Percentiles rank a stretch among this genome's conserved stretches.
phyloP scores from a whole-genome alignment of 2,797 vertebrate genomes.

The Poecilia wingei region DNA sequence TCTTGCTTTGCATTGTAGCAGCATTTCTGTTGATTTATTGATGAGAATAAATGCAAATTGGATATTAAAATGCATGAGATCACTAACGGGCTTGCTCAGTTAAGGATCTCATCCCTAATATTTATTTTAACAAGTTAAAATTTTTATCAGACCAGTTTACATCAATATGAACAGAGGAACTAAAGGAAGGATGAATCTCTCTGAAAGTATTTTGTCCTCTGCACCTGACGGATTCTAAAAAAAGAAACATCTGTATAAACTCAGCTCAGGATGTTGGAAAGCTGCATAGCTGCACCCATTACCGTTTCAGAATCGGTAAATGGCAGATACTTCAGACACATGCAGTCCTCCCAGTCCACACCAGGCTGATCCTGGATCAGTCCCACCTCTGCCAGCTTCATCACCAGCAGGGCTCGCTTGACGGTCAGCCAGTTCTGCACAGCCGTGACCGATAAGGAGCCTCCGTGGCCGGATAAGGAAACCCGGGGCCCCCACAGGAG shows the following conservation, averaged over 20 bases:
- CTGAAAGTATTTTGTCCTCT: background rate
- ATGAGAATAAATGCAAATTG: background rate
- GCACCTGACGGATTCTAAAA: background rate
- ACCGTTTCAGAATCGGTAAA: slow-evolving; percentile 68
- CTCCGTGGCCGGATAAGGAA: slow-evolving; percentile 57
- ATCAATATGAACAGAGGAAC: background rate
- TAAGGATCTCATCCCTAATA: background rate
- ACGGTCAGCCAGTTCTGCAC: slow-evolving; percentile 79
- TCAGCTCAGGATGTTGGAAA: slow-evolving; percentile 43
- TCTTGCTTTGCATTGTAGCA: background rate
- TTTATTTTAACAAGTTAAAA: background rate
- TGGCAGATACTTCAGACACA: slow-evolving; percentile 83
- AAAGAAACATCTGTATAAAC: background rate
- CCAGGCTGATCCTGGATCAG: slow-evolving; percentile 35
- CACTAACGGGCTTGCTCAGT: background rate
- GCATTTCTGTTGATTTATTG: background rate
- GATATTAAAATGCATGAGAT: background rate
- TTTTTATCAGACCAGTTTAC: background rate
- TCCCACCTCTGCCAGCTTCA: slow-evolving; percentile 80
- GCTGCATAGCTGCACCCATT: slow-evolving; percentile 46
- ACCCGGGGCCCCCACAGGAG: slow-evolving; percentile 86
- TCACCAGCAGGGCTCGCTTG: slow-evolving; percentile 80
- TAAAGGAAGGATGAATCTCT: background rate
- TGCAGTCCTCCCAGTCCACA: slow-evolving; percentile 81
- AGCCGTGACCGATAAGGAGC: slow-evolving; percentile 20